Percentiles rank a stretch among this genome's conserved stretches.
Conservation (phyloP, 2,113 vertebrate species). For the Tragelaphus imberbis region DNA sequence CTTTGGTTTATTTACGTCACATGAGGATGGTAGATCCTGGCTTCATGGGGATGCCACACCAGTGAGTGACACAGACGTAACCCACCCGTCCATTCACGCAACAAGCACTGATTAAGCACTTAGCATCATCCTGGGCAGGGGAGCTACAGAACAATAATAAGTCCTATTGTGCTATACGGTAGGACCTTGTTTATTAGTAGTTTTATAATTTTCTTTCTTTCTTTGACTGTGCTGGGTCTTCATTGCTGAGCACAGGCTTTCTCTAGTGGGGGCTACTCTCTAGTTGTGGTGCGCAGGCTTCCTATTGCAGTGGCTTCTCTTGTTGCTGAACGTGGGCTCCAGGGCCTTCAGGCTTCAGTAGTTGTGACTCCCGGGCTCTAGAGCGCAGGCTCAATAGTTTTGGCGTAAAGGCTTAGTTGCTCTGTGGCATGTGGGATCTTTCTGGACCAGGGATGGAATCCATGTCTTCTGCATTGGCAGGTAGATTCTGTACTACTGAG, state of each 20-base stretch:
- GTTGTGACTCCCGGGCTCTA: not conserved
- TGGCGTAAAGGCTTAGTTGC: not conserved
- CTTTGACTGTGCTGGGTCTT: not conserved
- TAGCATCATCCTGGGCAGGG: too few relatives aligned
- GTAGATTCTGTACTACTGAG: not conserved
- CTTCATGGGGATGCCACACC: not conserved
- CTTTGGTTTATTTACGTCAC: not conserved
- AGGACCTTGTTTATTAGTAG: not conserved
- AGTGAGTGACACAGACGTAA: not conserved
- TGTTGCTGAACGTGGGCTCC: not conserved
- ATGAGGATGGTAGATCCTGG: not conserved
- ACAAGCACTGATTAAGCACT: too few relatives aligned
- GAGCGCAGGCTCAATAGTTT: not conserved
- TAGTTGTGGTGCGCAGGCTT: not conserved
- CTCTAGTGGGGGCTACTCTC: not conserved
- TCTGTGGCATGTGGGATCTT: not conserved
- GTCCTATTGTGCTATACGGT: not conserved
- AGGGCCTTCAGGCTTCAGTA: not conserved
- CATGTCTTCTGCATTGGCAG: not conserved
- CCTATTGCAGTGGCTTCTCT: not conserved
- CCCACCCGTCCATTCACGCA: not conserved
- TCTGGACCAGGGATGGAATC: not conserved
- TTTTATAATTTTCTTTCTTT: not conserved
- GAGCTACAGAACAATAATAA: not conserved
- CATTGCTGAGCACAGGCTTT: rapidly evolving